Conservation (phyloP, 2,888 invertebrate genomes). For the Craniophora ligustri region DNA sequence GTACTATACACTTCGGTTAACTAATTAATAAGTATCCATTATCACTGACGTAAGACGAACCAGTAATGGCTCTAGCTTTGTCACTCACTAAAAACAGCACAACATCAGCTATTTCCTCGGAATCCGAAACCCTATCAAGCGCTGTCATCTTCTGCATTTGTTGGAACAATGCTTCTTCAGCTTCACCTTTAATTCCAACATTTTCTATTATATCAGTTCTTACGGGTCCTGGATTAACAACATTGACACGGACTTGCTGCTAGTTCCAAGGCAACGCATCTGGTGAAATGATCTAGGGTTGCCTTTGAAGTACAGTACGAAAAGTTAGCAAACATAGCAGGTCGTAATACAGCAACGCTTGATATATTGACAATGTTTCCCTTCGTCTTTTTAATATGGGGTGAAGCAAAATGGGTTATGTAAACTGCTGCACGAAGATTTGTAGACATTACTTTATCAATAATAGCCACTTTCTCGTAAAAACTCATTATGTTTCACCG, state of each 20-base stretch:
- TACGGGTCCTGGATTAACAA: constrained; percentile 52
- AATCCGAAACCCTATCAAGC: constrained; percentile 28
- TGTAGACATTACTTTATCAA: no score
- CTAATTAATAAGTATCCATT: constrained; percentile 24
- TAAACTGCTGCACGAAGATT: no score
- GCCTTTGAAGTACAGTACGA: constrained; percentile 52
- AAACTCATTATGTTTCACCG: no score
- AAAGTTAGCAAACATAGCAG: constrained; percentile 5
- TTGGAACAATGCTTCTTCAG: neutral
- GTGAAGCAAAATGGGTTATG: no score
- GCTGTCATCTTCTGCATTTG: constrained; percentile 2
- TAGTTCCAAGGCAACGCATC: constrained; percentile 88
- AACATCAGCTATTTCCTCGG: constrained; percentile 59
- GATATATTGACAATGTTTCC: constrained; percentile 93
- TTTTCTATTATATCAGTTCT: constrained; percentile 17
- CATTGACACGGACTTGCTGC: constrained; percentile 90
- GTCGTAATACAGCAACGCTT: constrained; percentile 22
- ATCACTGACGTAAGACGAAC: constrained; percentile 39
- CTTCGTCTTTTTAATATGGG: no score
- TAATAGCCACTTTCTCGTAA: no score
- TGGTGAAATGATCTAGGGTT: constrained; percentile 54
- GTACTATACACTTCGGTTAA: no score
- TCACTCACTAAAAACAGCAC: constrained; percentile 55
- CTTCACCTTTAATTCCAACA: neutral
- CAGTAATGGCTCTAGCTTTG: constrained; percentile 56